Conservation (phyloP, 2,888 invertebrate genomes). For the Macropis europaea region DNA sequence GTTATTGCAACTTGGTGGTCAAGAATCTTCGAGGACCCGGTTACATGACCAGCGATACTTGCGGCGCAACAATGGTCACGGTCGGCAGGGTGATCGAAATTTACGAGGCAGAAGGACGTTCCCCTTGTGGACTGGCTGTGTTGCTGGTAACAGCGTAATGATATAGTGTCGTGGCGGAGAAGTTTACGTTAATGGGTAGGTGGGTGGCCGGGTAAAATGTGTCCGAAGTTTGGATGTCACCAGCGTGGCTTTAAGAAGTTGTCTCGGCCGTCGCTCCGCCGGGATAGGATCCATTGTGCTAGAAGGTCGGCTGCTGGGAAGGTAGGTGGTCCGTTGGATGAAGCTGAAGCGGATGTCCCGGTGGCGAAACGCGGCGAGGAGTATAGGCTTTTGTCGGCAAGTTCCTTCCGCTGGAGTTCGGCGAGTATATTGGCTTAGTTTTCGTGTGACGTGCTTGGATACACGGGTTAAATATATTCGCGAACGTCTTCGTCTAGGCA, state of each 20-base stretch:
- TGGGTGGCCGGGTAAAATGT: conserved; percentile 63
- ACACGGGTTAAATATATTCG: conserved; percentile 57
- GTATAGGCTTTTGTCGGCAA: conserved; percentile 68
- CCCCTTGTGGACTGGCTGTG: conserved; percentile 21
- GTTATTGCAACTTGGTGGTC: too few relatives aligned
- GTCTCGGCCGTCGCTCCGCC: conserved; percentile 59
- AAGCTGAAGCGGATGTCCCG: conserved; percentile 17
- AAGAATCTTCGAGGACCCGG: too few relatives aligned
- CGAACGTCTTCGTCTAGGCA: conserved; percentile 26
- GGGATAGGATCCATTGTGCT: conserved; percentile 68
- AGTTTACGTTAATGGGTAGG: conserved; percentile 70
- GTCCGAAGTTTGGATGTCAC: conserved; percentile 71
- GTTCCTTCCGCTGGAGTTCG: conserved; percentile 61
- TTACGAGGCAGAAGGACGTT: conserved; percentile 37
- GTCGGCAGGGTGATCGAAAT: conserved; percentile 30
- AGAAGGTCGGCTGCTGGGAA: conserved; percentile 23
- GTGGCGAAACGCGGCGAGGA: not conserved
- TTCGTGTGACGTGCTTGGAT: conserved; percentile 59
- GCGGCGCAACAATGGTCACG: not conserved
- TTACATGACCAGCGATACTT: too few relatives aligned
- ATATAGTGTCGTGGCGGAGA: conserved; percentile 59
- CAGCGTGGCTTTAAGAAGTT: conserved; percentile 71
- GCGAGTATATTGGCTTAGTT: conserved; percentile 68
- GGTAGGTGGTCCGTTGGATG: conserved; percentile 31
- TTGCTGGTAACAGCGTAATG: conserved; percentile 63